These are phyloP conservation scores for Anguilla marmorata DNA, from an alignment of 2,797 vertebrate species.

Conservation along the genomic window DNA sequence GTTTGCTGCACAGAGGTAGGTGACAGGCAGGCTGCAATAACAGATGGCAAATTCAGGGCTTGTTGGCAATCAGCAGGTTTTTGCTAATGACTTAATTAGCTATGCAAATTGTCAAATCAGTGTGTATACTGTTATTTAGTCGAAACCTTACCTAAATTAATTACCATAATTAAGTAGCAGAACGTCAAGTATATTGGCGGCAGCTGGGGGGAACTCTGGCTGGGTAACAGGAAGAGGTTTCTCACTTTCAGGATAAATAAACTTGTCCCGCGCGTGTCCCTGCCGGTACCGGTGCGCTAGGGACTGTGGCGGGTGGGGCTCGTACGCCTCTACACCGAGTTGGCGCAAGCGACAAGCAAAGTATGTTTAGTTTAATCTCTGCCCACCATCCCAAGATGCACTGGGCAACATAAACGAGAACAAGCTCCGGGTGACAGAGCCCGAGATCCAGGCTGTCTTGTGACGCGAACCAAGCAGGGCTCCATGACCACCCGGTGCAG, in stretches of 20 bases:
- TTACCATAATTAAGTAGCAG: conserved; percentile 92
- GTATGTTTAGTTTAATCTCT: conserved; percentile 54
- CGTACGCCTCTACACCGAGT: conserved; percentile 51
- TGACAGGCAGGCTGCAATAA: conserved; percentile 88
- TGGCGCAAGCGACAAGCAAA: conserved; percentile 66
- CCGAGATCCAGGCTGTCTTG: background rate
- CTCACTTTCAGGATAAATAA: conserved; percentile 69
- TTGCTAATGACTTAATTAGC: conserved; percentile 99
- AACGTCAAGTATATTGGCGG: conserved; percentile 84
- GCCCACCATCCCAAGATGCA: conserved; percentile 50
- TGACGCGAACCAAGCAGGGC: background rate
- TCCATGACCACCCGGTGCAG: background rate
- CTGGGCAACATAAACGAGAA: conserved; percentile 27
- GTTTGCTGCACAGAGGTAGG: conserved; percentile 78
- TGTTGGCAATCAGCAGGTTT: conserved; percentile 93
- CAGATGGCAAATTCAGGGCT: conserved; percentile 96
- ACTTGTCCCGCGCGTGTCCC: conserved; percentile 47
- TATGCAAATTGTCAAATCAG: conserved; percentile 99
- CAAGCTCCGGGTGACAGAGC: background rate
- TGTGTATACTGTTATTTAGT: conserved; percentile 97
- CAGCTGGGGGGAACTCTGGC: conserved; percentile 65
- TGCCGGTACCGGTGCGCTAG: conserved; percentile 25
- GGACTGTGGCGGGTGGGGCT: conserved; percentile 32
- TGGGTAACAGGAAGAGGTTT: conserved; percentile 58
- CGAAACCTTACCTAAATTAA: conserved; percentile 98